phyloP scores from a whole-genome alignment of 2,113 vertebrate genomes.

The Takifugu flavidus region DNA sequence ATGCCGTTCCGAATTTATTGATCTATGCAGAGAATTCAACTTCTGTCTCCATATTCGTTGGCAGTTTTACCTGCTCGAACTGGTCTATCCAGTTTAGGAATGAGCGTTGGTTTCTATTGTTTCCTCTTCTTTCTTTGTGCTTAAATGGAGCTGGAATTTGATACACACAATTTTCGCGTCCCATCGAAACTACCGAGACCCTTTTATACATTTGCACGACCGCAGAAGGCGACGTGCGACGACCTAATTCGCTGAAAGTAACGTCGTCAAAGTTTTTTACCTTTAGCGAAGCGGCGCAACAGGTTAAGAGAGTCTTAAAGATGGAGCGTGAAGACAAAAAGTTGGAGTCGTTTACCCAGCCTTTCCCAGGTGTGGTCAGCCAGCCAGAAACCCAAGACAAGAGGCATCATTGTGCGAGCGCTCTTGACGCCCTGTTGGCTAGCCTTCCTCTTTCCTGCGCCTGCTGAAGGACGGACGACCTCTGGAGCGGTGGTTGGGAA shows the following conservation, averaged over 20 bases:
- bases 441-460: conserved; percentile 69
- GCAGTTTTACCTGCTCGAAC: conserved; percentile 87
- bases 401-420: conserved; percentile 68
- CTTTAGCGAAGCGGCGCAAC: conserved; percentile 36
- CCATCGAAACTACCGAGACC: conserved; percentile 64
- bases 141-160: conserved; percentile 80
- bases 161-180: conserved; percentile 72
- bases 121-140: conserved; percentile 70
- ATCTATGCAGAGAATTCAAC: conserved; percentile 41
- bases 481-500: conserved; percentile 48
- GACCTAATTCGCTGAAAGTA: conserved; percentile 45
- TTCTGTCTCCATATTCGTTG: conserved; percentile 66
- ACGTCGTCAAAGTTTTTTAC: conserved; percentile 49
- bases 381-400: conserved; percentile 70
- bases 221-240: conserved; percentile 24
- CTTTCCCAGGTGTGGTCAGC: conserved; percentile 64
- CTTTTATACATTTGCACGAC: conserved; percentile 33
- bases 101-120: conserved; percentile 84
- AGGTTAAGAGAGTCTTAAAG: conserved; percentile 9
- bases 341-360: conserved; percentile 68
- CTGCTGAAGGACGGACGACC: conserved; percentile 68
- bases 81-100: conserved; percentile 93
- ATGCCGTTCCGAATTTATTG: conserved; percentile 32
- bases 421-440: conserved; percentile 56
- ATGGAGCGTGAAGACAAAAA: conserved; percentile 54